A percentile compares a stretch with the other conserved stretches of the same genome.
Evolutionary conservation across 2,113 vertebrate species (phyloP).

Genomic region (Muscicapa adusta): DNA sequence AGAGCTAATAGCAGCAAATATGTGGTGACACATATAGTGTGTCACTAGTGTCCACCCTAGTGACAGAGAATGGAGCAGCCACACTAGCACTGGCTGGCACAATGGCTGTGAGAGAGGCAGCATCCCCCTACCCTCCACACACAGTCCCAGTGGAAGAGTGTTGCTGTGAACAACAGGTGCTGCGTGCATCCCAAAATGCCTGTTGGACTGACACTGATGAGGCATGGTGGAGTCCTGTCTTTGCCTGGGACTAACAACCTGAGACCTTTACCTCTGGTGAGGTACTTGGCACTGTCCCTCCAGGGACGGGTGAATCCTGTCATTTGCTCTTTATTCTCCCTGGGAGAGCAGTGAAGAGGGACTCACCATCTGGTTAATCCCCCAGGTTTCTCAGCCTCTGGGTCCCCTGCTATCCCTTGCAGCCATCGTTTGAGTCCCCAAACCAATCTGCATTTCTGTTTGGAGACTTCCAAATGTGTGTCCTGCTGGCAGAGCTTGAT

Average conservation of each 20-base stretch:
- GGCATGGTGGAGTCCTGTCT: background rate
- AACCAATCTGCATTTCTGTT: accelerated
- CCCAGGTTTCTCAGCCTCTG: background rate
- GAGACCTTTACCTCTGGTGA: background rate
- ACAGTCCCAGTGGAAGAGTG: background rate
- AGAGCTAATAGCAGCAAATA: background rate
- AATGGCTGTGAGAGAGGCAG: accelerated
- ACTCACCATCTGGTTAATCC: background rate
- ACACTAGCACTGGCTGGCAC: background rate
- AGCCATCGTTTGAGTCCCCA: background rate
- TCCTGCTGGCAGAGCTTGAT: background rate
- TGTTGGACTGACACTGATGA: accelerated
- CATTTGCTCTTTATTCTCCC: background rate
- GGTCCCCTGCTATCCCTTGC: background rate
- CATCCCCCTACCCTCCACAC: background rate
- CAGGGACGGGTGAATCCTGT: background rate
- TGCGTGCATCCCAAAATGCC: accelerated
- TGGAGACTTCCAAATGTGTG: background rate
- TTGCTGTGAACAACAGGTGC: background rate
- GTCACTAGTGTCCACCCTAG: background rate
- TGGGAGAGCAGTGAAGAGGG: background rate
- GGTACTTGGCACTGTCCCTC: background rate
- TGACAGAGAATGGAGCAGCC: background rate
- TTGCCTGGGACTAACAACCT: background rate
- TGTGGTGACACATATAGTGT: too few relatives aligned